Conservation (phyloP, 1,140 invertebrate species). For the Zaprionus camerounensis region DNA sequence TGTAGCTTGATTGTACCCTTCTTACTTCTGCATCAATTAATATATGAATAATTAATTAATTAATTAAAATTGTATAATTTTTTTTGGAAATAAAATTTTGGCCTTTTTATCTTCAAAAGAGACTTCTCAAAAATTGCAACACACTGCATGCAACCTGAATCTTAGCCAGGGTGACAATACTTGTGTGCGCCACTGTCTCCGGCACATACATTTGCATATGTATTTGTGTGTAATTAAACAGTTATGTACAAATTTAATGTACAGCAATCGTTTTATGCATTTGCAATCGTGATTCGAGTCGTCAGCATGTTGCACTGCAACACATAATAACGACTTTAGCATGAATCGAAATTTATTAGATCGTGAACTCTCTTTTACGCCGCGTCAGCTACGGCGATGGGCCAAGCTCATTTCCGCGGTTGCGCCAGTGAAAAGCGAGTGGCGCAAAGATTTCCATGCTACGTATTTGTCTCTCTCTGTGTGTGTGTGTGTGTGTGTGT, state of each 20-base stretch:
- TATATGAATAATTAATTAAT: too few relatives aligned
- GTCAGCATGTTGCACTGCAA: not conserved
- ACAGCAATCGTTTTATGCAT: slow-evolving; percentile 2
- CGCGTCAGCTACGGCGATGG: not conserved
- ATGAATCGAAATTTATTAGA: slow-evolving; percentile 72
- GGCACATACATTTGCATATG: not conserved
- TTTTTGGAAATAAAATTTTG: too few relatives aligned
- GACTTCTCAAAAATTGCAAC: not conserved
- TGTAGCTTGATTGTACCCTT: too few relatives aligned
- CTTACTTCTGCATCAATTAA: too few relatives aligned
- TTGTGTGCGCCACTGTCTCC: not conserved
- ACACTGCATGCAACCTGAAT: not conserved
- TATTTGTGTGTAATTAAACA: slow-evolving; percentile 5
- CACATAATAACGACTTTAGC: slow-evolving; percentile 41
- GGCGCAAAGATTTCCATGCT: slow-evolving; percentile 71
- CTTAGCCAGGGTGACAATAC: not conserved
- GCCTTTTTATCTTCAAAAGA: too few relatives aligned
- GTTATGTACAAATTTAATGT: not conserved
- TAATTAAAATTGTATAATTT: too few relatives aligned
- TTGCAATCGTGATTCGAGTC: slow-evolving; percentile 1
- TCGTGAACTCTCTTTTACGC: slow-evolving; percentile 64
- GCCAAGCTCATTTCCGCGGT: slow-evolving; percentile 64
- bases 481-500: not conserved
- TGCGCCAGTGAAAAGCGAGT: slow-evolving; percentile 59
- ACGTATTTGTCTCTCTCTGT: not conserved